Percentiles rank a stretch among this genome's conserved stretches.
These are phyloP conservation scores for Aurelia sp. DNA, from an alignment of 30 jellyfish, hydroid and myxozoan genomes.

Conservation along the genomic window DNA sequence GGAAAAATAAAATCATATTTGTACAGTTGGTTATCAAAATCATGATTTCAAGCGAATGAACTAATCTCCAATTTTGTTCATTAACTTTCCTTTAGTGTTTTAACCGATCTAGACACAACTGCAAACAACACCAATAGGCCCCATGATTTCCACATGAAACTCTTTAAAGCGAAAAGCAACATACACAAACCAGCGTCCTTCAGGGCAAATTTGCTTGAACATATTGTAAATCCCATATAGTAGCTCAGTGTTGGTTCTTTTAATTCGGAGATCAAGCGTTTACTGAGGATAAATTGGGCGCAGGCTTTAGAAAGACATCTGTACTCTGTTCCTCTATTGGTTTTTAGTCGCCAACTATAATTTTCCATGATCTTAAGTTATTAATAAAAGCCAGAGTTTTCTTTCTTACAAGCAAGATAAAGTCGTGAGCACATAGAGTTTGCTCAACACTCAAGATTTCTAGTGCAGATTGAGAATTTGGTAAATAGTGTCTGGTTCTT, in stretches of 20 bases:
- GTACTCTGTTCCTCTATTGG: conserved; percentile 13
- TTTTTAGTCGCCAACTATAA: conserved; percentile 32
- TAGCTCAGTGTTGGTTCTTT: conserved; percentile 33
- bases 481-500: too few species aligned
- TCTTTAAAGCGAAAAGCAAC: background rate
- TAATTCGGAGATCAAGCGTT: conserved; percentile 45
- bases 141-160: too few species aligned
- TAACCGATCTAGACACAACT: too few species aligned
- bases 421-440: too few species aligned
- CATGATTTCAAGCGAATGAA: too few species aligned
- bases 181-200: background rate
- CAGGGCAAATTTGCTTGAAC: background rate
- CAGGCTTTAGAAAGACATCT: conserved; percentile 33
- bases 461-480: too few species aligned
- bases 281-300: conserved; percentile 26
- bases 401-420: conserved; percentile 4
- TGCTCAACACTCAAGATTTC: too few species aligned
- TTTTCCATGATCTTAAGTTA: conserved; percentile 28
- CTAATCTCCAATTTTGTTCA: too few species aligned
- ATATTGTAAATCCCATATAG: conserved; percentile 19
- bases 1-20: too few species aligned
- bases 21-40: too few species aligned
- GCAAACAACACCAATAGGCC: too few species aligned
- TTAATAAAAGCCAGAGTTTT: conserved; percentile 10
- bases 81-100: too few species aligned